Evolutionary conservation across 2,888 invertebrate species (phyloP).

Genomic region (Perdita meconis): DNA sequence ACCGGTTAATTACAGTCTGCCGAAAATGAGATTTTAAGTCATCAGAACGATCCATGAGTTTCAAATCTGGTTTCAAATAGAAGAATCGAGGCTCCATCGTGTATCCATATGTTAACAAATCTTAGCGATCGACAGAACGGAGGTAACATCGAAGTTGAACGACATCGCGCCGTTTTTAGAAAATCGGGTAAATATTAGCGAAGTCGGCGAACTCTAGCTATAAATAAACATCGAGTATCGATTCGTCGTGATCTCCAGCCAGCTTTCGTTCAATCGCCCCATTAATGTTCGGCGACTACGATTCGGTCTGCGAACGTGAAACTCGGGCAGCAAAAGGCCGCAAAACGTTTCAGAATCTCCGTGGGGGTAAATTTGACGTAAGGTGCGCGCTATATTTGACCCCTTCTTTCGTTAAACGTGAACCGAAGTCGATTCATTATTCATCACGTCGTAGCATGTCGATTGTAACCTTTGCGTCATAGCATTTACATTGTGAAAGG

Average conservation of each 20-base stretch:
- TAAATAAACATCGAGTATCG: conserved; percentile 66
- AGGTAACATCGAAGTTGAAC: background rate
- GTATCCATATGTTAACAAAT: no score
- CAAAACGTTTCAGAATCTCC: conserved; percentile 2
- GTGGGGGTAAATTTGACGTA: conserved; percentile 19
- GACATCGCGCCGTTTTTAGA: background rate
- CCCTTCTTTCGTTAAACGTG: background rate
- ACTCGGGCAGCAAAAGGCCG: background rate
- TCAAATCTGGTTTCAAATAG: no score
- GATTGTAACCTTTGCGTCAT: background rate
- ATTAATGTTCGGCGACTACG: conserved; percentile 17
- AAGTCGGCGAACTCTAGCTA: conserved; percentile 63
- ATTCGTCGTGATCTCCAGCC: conserved; percentile 36
- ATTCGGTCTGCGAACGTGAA: background rate
- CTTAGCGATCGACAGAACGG: no score
- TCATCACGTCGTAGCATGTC: background rate
- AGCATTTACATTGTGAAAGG: background rate
- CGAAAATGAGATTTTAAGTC: no score
- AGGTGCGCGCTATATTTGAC: conserved; percentile 6
- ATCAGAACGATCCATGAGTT: no score
- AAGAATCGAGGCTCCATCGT: no score
- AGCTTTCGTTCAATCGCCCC: conserved; percentile 27
- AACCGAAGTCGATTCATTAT: conserved; percentile 7
- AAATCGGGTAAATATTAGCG: background rate
- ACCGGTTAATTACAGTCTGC: no score